Percentiles rank a stretch among this genome's conserved stretches.
These are phyloP conservation scores for Steinernema hermaphroditum DNA, from an alignment of 2,888 invertebrate species.

Conservation along the genomic window DNA sequence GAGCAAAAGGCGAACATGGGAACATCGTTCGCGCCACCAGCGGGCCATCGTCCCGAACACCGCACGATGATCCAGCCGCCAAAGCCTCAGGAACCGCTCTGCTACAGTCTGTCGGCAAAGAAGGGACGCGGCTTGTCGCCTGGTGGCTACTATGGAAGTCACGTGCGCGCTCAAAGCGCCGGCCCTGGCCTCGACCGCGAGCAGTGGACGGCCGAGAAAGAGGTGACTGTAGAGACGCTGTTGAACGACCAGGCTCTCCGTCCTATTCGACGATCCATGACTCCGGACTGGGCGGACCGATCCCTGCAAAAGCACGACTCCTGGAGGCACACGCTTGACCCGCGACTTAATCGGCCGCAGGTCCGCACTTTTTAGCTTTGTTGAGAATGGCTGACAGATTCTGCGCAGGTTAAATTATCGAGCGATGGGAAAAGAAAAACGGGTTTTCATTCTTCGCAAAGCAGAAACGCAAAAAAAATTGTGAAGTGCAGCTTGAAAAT, in stretches of 20 bases:
- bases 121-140: conserved; percentile 32
- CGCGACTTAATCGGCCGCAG: conserved; percentile 41
- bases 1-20: conserved; percentile 56
- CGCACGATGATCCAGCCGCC: conserved; percentile 45
- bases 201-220: conserved; percentile 36
- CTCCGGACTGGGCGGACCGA: conserved; percentile 52
- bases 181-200: conserved; percentile 11
- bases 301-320: conserved; percentile 50
- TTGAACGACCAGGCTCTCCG: conserved; percentile 56
- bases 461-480: too few species aligned
- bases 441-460: too few species aligned
- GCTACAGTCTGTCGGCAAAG: conserved; percentile 51
- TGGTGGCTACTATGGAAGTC: conserved; percentile 7
- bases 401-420: background rate
- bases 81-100: conserved; percentile 44
- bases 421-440: too few species aligned
- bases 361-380: conserved; percentile 31
- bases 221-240: conserved; percentile 57
- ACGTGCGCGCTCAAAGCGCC: conserved; percentile 20
- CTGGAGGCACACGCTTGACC: conserved; percentile 54
- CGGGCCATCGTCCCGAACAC: conserved; percentile 59
- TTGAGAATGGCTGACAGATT: conserved; percentile 7
- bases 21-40: conserved; percentile 55
- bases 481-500: too few species aligned
- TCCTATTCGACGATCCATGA: conserved; percentile 41